A percentile compares a stretch with the other conserved stretches of the same genome.
phyloP scores from a whole-genome alignment of 2,888 invertebrate species.

The Thecocarcelia acutangulata region DNA sequence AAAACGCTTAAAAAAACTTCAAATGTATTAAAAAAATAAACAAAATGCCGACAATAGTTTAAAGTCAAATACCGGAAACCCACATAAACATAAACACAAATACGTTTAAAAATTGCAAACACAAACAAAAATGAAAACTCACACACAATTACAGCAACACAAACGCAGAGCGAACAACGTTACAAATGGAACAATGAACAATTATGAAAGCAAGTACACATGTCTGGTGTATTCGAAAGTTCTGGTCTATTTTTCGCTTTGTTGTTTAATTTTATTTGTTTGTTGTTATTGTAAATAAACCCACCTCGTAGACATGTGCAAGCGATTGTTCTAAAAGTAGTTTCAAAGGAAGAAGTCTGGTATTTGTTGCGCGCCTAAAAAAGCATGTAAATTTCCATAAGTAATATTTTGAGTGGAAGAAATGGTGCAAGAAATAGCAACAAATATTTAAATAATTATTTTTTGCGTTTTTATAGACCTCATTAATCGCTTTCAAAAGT shows the following conservation, averaged over 20 bases:
- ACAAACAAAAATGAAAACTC: slow-evolving; percentile 1
- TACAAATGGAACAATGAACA: slow-evolving; percentile 56
- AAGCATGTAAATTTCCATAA: no score
- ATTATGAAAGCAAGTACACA: slow-evolving; percentile 55
- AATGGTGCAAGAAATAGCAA: no score
- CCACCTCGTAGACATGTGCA: not conserved
- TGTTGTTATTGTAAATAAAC: slow-evolving; percentile 43
- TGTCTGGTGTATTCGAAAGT: slow-evolving; percentile 45
- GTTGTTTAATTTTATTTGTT: slow-evolving; percentile 10
- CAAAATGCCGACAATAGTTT: slow-evolving; percentile 62
- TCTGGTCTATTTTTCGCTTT: slow-evolving; percentile 25
- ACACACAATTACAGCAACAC: not conserved
- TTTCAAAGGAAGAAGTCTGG: not conserved
- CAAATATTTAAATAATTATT: no score
- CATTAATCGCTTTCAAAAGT: no score
- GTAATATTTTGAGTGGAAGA: no score
- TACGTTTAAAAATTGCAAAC: slow-evolving; percentile 5
- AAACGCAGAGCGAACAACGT: slow-evolving; percentile 11
- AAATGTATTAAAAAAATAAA: slow-evolving; percentile 41
- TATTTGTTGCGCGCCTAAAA: no score
- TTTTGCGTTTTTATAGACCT: no score
- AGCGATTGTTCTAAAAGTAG: not conserved
- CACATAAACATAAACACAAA: slow-evolving; percentile 57
- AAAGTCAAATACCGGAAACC: slow-evolving; percentile 65
- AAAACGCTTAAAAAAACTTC: slow-evolving; percentile 42